These are phyloP conservation scores for Silurus glanis DNA, from an alignment of 2,113 vertebrate genomes.

Conservation along the genomic window DNA sequence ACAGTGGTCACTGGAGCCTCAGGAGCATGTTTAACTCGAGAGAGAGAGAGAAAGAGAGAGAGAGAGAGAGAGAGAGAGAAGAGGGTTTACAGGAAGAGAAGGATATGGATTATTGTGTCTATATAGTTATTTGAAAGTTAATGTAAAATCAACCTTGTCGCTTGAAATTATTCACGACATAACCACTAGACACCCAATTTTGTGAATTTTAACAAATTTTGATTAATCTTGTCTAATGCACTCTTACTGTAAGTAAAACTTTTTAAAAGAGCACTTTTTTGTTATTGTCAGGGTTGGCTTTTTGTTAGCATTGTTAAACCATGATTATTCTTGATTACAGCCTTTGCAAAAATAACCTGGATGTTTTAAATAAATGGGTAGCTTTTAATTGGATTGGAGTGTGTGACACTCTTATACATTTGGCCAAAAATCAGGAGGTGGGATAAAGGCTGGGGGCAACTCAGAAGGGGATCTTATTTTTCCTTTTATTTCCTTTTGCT, in stretches of 20 bases:
- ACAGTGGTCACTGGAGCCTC: no score
- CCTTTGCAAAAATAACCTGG: neutral
- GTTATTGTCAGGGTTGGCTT: neutral
- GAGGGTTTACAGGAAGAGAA: no score
- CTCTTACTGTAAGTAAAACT: neutral
- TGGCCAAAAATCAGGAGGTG: no score
- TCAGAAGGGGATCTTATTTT: no score
- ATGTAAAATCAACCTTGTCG: neutral
- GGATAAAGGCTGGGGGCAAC: no score
- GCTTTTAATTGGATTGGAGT: conserved; percentile 1
- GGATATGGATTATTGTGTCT: no score
- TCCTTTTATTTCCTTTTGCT: no score
- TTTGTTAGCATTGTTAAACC: neutral
- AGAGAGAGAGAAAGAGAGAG: no score
- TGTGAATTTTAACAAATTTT: neutral
- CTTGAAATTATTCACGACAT: neutral
- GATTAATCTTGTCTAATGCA: neutral
- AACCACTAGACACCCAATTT: neutral
- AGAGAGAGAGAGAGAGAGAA: no score
- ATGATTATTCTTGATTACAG: neutral
- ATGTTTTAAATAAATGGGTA: neutral
- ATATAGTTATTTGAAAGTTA: no score
- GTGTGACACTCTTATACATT: no score
- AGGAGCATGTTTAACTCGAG: no score
- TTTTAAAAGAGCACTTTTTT: neutral